Evolutionary conservation across 2,888 invertebrate species (phyloP).

Genomic region (Penaeus monodon): DNA sequence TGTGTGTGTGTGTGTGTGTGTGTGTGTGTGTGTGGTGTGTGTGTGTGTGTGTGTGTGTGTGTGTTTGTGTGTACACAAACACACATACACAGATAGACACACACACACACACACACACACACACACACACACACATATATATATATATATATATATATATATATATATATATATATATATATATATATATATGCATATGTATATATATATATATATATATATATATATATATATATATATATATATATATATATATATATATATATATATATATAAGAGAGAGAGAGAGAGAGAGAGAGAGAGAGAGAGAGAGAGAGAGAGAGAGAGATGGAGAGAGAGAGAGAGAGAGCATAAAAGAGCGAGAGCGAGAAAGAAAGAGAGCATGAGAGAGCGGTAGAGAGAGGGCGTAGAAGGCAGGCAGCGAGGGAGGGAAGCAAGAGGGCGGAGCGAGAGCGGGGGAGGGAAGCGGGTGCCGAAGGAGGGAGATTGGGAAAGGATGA

Average conservation of each 20-base stretch:
- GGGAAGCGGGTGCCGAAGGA: neutral
- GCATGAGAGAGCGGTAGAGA: conserved; percentile 8
- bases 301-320: conserved; percentile 10
- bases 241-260: neutral
- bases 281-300: conserved; percentile 1
- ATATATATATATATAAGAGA: neutral
- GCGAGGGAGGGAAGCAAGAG: conserved; percentile 7
- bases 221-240: conserved; percentile 6
- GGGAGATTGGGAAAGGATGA: neutral
- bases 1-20: too few species aligned
- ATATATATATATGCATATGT: neutral
- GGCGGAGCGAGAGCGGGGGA: neutral
- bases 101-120: neutral
- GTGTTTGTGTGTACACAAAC: neutral
- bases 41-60: too few species aligned
- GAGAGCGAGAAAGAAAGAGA: conserved; percentile 25
- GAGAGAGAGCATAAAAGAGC: conserved; percentile 25
- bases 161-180: neutral
- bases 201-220: conserved; percentile 16
- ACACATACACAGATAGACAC: neutral
- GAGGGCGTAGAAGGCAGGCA: neutral
- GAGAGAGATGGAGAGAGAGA: conserved; percentile 30
- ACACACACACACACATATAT: neutral
- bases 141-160: conserved; percentile 11
- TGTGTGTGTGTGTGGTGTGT: too few species aligned